phyloP scores from a whole-genome alignment of 2,113 vertebrate species.

The Vanacampus margaritifer region DNA sequence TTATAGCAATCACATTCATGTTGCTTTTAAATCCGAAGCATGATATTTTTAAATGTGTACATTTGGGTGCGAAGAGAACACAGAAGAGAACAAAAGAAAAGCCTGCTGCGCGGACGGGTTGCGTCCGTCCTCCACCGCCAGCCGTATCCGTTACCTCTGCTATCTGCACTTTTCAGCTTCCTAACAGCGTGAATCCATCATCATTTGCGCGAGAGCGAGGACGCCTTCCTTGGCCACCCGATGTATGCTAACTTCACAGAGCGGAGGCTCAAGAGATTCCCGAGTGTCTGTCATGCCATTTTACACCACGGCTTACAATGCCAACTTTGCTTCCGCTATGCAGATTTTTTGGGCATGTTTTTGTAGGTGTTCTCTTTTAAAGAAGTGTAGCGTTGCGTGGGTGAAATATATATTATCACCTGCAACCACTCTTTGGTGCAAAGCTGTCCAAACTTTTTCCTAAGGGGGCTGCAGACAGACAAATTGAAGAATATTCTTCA shows the following conservation, averaged over 20 bases:
- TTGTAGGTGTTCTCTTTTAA: constrained; percentile 19
- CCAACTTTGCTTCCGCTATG: constrained; percentile 18
- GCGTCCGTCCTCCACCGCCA: constrained; percentile 20
- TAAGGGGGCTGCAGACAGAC: too few species aligned
- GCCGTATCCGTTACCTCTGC: constrained; percentile 10
- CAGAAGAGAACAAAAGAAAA: constrained; percentile 24
- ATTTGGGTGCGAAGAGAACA: too few species aligned
- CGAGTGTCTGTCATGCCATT: constrained; percentile 45
- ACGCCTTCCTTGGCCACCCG: constrained; percentile 17
- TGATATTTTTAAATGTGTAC: neutral
- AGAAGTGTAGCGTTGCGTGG: neutral
- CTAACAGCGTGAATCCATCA: constrained; percentile 56
- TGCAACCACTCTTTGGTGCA: neutral
- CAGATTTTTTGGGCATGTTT: constrained; percentile 12
- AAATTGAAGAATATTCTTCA: too few species aligned
- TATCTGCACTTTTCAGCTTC: constrained; percentile 36
- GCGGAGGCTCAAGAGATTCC: constrained; percentile 17
- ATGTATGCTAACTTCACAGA: constrained; percentile 32
- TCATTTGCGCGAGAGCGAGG: constrained; percentile 37
- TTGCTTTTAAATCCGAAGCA: neutral
- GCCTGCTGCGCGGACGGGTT: constrained; percentile 5
- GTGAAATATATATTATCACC: neutral
- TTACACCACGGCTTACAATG: constrained; percentile 15
- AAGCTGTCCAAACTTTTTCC: too few species aligned
- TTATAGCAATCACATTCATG: neutral